Percentiles rank a stretch among this genome's conserved stretches.
Evolutionary conservation across 2,888 invertebrate genomes (phyloP).

Genomic region (Caprella mutica): DNA sequence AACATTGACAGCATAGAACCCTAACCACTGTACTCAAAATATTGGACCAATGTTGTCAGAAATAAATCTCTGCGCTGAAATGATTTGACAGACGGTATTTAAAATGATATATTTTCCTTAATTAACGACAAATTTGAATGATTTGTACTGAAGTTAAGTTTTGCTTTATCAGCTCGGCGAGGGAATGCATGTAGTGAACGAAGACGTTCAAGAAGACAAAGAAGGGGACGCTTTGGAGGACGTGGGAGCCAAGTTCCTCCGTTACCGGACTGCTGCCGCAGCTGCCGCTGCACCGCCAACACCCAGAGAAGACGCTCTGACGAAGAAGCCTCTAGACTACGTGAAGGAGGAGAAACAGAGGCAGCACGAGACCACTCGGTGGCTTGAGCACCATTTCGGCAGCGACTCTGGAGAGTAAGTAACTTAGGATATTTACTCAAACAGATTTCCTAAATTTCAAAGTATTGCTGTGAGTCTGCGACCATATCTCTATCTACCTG

Average conservation of each 20-base stretch:
- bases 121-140: too few species aligned
- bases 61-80: too few species aligned
- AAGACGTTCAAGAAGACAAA: constrained; percentile 61
- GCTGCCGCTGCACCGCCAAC: constrained; percentile 37
- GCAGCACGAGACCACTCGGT: constrained; percentile 78
- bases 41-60: too few species aligned
- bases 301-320: constrained; percentile 67
- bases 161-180: constrained; percentile 21
- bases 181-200: constrained; percentile 34
- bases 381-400: constrained; percentile 82
- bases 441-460: background rate
- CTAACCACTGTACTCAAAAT: too few species aligned
- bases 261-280: constrained; percentile 18
- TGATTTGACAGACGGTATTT: too few species aligned
- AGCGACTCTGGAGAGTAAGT: constrained; percentile 67
- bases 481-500: too few species aligned
- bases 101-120: too few species aligned
- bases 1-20: too few species aligned
- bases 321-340: constrained; percentile 68
- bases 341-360: constrained; percentile 79
- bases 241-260: constrained; percentile 21
- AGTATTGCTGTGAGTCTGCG: background rate
- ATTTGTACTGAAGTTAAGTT: too few species aligned
- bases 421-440: constrained; percentile 54
- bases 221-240: constrained; percentile 52